Evolutionary conservation across 2,888 invertebrate genomes (phyloP), one percentile per base, ranked within the genome.

Genomic region (Sycophila texana): DNA sequence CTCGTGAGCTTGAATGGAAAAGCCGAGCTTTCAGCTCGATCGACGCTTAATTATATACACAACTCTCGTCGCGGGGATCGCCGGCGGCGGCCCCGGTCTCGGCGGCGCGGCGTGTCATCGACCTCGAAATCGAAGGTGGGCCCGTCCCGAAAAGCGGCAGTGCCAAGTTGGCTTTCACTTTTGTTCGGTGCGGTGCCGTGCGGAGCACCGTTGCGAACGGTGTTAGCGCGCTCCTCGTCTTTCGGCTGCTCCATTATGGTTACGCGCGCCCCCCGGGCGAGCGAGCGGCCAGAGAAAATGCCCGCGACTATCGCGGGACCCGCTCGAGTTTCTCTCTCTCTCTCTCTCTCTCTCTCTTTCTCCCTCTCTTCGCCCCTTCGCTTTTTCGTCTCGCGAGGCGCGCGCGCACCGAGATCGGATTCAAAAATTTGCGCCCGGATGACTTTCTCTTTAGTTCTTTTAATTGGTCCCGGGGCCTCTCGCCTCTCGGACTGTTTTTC

Each of bases 131-230:
- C 85, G 84, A 84, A 86, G 85, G 85, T 85, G 85, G 85, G 86
- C 83, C 84, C 84, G 83, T 83, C 85, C 86, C 86, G 84, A 88
- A 87, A 88, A 86, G 84, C 85, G 81, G 83, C 84, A 81, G 80
- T 82, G 84, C 84, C 86, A 85, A 86, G 82, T 81, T 86, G 84
- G 86, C 88, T 88, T 89, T 89, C 89, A 88, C 88, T 89, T 87
- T 87, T 87, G 84, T 85, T 84, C 82, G 61, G 26, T 61, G 74
- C 63, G 22, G 61, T 58, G 65, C 58, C 66, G 30, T 18, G 55
- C 30, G 70, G 55, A 60, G 79, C 75, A 80, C 80, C 80, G 80
- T 79, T 79, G 71, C 53, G 53, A 79, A 75, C 79, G 79, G 79
- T 75, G 49, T 66, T 60, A 53, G 57, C 73, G 68, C 58, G n/a